These are phyloP conservation scores for Phycodurus eques DNA, from an alignment of 2,113 vertebrate genomes.

Conservation along the genomic window DNA sequence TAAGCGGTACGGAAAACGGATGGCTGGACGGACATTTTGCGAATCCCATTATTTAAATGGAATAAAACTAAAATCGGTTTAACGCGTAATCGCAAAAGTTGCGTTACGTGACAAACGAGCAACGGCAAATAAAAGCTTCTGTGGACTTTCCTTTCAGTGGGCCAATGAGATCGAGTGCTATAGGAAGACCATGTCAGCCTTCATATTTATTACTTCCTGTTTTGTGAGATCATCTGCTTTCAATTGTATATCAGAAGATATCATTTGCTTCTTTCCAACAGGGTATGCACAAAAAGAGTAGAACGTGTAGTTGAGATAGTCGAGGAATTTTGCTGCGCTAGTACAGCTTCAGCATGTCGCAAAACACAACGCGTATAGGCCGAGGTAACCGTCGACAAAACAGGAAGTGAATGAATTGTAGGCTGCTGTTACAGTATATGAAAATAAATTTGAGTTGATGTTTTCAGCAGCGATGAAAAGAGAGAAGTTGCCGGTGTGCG, in stretches of 20 bases:
- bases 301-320: neutral
- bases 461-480: too few relatives aligned
- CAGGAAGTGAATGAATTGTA: neutral
- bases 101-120: neutral
- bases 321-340: neutral
- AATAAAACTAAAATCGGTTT: neutral
- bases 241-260: neutral
- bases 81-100: neutral
- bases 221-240: neutral
- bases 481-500: neutral
- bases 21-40: too few relatives aligned
- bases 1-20: too few relatives aligned
- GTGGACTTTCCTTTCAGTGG: neutral
- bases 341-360: neutral
- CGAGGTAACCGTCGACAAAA: neutral
- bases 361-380: neutral
- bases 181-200: neutral
- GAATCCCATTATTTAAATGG: too few relatives aligned
- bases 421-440: neutral
- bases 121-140: constrained; percentile 12
- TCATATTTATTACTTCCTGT: constrained; percentile 1
- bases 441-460: neutral
- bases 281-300: neutral
- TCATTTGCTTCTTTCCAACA: neutral
- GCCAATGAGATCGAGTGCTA: neutral